Conservation (phyloP, 2,797 vertebrate genomes). For the Glyptemys insculpta region DNA sequence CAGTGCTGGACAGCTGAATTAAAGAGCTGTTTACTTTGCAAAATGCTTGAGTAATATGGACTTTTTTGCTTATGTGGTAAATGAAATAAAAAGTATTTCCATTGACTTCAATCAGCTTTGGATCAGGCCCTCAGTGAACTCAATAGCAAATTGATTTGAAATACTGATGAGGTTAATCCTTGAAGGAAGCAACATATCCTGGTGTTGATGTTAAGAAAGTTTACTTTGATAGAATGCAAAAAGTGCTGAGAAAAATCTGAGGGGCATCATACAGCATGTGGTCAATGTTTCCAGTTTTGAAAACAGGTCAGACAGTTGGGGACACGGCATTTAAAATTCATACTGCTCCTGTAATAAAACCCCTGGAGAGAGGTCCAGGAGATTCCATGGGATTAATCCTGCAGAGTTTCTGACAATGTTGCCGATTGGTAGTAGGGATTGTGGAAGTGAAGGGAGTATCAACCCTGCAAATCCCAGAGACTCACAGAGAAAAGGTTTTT, state of each 20-base stretch:
- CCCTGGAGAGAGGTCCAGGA: not conserved
- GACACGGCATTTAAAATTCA: not conserved
- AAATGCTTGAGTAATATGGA: conserved; percentile 25
- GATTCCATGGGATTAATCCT: not conserved
- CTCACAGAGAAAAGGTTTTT: not conserved
- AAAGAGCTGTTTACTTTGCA: conserved; percentile 49
- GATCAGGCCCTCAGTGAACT: not conserved
- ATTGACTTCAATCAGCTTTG: not conserved
- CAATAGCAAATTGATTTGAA: not conserved
- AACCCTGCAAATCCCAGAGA: not conserved
- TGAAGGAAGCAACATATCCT: not conserved
- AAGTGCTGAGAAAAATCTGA: not conserved
- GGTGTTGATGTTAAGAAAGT: not conserved
- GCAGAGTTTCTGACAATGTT: not conserved
- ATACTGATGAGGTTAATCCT: not conserved
- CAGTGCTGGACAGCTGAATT: conserved; percentile 68
- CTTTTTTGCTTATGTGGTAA: conserved; percentile 11
- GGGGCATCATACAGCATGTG: not conserved
- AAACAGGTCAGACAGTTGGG: not conserved
- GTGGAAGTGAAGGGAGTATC: not conserved
- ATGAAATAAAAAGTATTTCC: conserved; percentile 15
- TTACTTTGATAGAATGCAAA: not conserved
- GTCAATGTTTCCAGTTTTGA: not conserved
- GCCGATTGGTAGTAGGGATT: not conserved
- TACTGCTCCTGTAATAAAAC: not conserved